phyloP scores from a whole-genome alignment of 2,888 invertebrate species.

The Iselma pallidipennis region DNA sequence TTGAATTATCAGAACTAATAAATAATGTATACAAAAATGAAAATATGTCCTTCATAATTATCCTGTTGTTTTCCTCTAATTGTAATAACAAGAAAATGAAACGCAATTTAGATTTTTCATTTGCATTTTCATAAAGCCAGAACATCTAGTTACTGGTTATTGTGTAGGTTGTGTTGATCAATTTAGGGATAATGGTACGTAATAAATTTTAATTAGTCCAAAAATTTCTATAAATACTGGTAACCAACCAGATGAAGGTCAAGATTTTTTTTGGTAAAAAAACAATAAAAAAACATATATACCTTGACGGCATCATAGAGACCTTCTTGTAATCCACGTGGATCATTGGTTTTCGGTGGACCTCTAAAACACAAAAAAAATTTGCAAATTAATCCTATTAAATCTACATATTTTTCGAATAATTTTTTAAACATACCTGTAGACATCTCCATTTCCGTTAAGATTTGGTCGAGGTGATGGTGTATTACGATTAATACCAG shows the following conservation, averaged over 20 bases:
- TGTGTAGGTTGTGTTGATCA: neutral
- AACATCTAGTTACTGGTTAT: neutral
- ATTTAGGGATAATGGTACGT: neutral
- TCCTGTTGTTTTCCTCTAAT: neutral
- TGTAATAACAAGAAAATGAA: neutral
- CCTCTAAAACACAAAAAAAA: constrained; percentile 20
- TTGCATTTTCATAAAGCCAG: neutral
- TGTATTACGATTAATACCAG: constrained; percentile 37
- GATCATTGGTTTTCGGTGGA: constrained; percentile 25
- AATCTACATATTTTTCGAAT: too few species aligned
- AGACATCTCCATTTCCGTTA: constrained; percentile 43
- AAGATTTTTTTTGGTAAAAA: too few species aligned
- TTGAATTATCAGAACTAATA: too few species aligned
- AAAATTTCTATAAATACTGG: neutral
- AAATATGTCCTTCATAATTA: neutral
- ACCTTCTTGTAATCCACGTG: constrained; percentile 38
- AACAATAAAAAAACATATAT: constrained; percentile 24
- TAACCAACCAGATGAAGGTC: neutral
- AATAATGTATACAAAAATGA: too few species aligned
- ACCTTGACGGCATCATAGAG: constrained; percentile 53
- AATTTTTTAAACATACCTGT: constrained; percentile 41
- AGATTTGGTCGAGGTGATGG: constrained; percentile 44
- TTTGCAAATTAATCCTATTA: neutral
- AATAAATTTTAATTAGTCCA: neutral
- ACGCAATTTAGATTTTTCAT: neutral